phyloP scores from a whole-genome alignment of 2,888 invertebrate species.

The Pristionchus entomophagus region DNA sequence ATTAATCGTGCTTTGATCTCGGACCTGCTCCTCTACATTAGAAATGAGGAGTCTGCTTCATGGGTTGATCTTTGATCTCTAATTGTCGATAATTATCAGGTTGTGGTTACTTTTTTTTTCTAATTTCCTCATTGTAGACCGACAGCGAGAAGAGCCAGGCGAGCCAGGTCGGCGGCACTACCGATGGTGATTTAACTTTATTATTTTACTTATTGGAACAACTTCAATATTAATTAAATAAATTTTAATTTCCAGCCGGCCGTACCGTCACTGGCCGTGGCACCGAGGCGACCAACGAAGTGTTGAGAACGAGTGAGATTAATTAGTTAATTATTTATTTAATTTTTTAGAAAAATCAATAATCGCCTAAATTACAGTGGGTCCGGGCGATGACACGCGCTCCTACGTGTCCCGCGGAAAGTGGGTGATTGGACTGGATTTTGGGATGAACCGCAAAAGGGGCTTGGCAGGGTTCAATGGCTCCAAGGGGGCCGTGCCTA shows the following conservation, averaged over 20 bases:
- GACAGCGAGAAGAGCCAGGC: conserved; percentile 5
- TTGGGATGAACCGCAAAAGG: neutral
- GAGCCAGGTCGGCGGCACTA: conserved; percentile 2
- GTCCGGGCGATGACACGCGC: neutral
- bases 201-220: neutral
- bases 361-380: too few species aligned
- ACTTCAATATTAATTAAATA: too few species aligned
- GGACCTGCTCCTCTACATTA: too few species aligned
- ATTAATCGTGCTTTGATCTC: too few species aligned
- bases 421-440: too few species aligned
- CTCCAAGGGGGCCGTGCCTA: too few species aligned
- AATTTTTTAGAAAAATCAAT: too few species aligned
- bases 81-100: too few species aligned
- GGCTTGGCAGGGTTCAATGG: too few species aligned
- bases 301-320: neutral
- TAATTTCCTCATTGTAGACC: neutral
- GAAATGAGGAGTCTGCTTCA: too few species aligned
- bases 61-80: neutral
- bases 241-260: neutral
- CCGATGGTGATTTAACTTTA: neutral
- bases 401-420: neutral
- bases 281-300: neutral
- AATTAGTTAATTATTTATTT: too few species aligned
- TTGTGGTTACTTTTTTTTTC: neutral
- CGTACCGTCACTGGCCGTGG: neutral